Evolutionary conservation across 2,797 vertebrate genomes (phyloP).

Genomic region (Esox masquinongy): DNA sequence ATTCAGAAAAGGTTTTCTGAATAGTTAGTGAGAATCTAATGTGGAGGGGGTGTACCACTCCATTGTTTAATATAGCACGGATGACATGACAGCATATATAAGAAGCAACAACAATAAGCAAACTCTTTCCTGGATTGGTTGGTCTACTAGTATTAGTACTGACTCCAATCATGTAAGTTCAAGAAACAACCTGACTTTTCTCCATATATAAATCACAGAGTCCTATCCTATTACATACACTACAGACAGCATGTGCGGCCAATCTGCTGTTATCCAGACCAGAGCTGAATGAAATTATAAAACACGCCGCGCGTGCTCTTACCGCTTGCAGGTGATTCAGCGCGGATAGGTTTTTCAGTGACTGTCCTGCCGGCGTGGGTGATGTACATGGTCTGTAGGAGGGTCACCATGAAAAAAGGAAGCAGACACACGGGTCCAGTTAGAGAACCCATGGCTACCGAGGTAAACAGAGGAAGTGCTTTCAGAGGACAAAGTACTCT

Average conservation of each 20-base stretch:
- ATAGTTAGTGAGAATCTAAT: too few species aligned
- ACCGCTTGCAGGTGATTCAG: constrained; percentile 53
- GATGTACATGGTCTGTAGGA: constrained; percentile 18
- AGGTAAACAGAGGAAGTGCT: constrained; percentile 12
- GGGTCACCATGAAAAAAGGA: constrained; percentile 37
- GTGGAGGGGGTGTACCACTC: too few species aligned
- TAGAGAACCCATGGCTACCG: constrained; percentile 47
- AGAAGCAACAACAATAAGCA: too few species aligned
- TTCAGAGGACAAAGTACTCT: constrained; percentile 7
- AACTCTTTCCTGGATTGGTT: too few species aligned
- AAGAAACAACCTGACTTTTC: too few species aligned
- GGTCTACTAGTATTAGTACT: too few species aligned
- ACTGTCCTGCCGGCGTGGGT: constrained; percentile 42
- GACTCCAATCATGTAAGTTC: not conserved
- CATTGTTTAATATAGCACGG: too few species aligned
- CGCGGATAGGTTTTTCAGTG: constrained; percentile 19
- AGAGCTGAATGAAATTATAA: constrained; percentile 8
- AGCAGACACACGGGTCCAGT: constrained; percentile 25
- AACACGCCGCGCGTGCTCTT: constrained; percentile 40
- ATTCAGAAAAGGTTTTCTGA: too few species aligned
- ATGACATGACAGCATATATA: too few species aligned
- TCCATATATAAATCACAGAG: not conserved
- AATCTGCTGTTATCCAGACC: constrained; percentile 1
- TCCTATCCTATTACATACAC: too few species aligned
- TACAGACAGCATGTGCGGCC: not conserved